Evolutionary conservation across 2,797 vertebrate genomes (phyloP), one percentile per base, ranked within the genome.

Genomic region (Gambelia wislizenii): DNA sequence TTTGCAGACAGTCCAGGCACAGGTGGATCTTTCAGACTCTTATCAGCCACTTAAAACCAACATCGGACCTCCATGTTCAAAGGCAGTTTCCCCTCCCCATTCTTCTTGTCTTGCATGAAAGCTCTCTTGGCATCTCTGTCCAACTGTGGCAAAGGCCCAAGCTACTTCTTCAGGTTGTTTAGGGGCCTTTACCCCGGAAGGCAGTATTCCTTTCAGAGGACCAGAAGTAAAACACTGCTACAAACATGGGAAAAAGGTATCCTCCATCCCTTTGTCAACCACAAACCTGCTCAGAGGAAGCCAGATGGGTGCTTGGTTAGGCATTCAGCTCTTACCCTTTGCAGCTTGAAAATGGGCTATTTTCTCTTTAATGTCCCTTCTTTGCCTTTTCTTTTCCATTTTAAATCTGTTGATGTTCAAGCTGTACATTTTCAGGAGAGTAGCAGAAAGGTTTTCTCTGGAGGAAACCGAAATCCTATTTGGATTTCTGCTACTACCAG

Each of bases 171-270:
- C 30, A 13, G n/a, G 12, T 16, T 9, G 6, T 10, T 56, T 1
- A 4, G 1, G 52, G 78, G 5, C 49, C 22, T 8, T n/a, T 30
- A 25, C 3, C 20, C 4, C 0, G 6, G 27, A 39, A 70, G 77
- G 64, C 36, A 22, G 18, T 42, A 20, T n/a, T n/a, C 27, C 25
- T 25, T 74, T n/a, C 8, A 12, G 42, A 27, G 49, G 49, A 3
- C 49, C 22, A 54, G 76, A 33, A 30, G 33, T 27, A 20, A 22
- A 10, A 70, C 5, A 30, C 2, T 0, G 2, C 25, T 0, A 36
- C 3, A 1, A 10, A 52, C 25, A 7, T n/a, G 1, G 30, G 5
- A 42, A 4, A 7, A 18, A 16, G n/a, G 2, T 0, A 5, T 22
- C 9, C 44, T 78, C 20, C 39, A 0, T 39, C 42, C 33, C 5